These are phyloP conservation scores for Arctocebus calabarensis DNA, from an alignment of 2,797 vertebrate species.

Conservation along the genomic window DNA sequence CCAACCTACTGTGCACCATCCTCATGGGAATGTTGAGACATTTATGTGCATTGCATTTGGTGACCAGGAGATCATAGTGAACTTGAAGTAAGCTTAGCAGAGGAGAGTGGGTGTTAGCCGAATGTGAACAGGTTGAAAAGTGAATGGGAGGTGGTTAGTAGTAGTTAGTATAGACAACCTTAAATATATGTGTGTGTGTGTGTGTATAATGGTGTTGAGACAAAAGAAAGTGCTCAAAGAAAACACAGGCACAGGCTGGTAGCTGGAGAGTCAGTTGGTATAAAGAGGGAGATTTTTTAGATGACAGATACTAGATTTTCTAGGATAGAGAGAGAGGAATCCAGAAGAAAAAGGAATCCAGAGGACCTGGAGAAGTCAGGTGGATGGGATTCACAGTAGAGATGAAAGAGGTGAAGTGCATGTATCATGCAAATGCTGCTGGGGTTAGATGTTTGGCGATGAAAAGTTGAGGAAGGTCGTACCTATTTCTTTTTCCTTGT, in stretches of 20 bases:
- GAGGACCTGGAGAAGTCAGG: neutral
- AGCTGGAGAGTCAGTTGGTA: neutral
- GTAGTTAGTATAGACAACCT: neutral
- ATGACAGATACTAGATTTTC: neutral
- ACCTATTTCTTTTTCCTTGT: neutral
- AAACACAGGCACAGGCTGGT: neutral
- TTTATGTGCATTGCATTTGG: neutral
- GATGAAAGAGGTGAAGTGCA: neutral
- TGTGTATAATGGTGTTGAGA: neutral
- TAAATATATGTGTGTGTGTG: no score
- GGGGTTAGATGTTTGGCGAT: neutral
- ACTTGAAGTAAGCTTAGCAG: neutral
- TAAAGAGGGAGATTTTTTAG: constrained; percentile 29
- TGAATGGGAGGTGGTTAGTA: neutral
- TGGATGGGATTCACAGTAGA: neutral
- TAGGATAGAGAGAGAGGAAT: neutral
- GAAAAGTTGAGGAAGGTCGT: neutral
- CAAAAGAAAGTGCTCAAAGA: neutral
- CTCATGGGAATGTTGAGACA: neutral
- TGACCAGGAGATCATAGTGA: neutral
- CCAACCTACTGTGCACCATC: neutral
- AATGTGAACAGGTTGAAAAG: neutral
- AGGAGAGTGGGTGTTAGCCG: neutral
- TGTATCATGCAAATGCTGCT: neutral
- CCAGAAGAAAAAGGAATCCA: constrained; percentile 18